Base-by-base conservation (phyloP, 2,888 invertebrate species). In the Drosophila seclusa region DNA sequence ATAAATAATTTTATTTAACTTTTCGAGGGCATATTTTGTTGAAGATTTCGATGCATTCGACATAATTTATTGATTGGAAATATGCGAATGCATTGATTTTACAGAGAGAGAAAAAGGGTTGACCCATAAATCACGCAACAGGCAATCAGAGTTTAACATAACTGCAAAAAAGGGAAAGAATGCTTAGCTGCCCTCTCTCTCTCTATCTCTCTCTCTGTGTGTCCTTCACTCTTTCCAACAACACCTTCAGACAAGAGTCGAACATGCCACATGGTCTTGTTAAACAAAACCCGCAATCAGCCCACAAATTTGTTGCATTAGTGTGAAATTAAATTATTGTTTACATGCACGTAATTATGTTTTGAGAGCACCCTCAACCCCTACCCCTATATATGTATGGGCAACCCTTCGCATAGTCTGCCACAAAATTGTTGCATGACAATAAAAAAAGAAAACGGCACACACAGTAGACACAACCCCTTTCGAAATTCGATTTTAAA, bases 241-340 rank as follows among this genome's bases (percentile, higher is more conserved):
- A 58, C 71, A 76, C 73, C 77, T 77, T 50, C 50, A 29, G 21
- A 21, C 8, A 24, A 4, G 16, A 42, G 49, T 57, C 40, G 29
- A 38, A 58, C 54, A 58, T 70, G 70, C 68, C 76, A 59, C 76
- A 78, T 79, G 75, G 31, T 60, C 40, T 10, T 63, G 87, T 86
- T 88, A 80, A 83, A 78, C 78, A 86, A 74, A 79, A 77, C 84
- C 89, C 90, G 89, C 86, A 91, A 92, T 91, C 90, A 92, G 91
- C 91, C 92, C 92, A 91, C 92, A 92, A 92, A 92, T 92, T 92
- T 91, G 90, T 88, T 87, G 88, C 91, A 87, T 92, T 92, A 90
- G 87, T 88, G 84, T 76, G 82, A 91, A 91, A 91, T 92, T 91
- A 91, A 92, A 91, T 91, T 92, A 92, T 90, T 92, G 91, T 91